Evolutionary conservation across 1,140 invertebrate species (phyloP).

Genomic region (Drosophila arizonae): DNA sequence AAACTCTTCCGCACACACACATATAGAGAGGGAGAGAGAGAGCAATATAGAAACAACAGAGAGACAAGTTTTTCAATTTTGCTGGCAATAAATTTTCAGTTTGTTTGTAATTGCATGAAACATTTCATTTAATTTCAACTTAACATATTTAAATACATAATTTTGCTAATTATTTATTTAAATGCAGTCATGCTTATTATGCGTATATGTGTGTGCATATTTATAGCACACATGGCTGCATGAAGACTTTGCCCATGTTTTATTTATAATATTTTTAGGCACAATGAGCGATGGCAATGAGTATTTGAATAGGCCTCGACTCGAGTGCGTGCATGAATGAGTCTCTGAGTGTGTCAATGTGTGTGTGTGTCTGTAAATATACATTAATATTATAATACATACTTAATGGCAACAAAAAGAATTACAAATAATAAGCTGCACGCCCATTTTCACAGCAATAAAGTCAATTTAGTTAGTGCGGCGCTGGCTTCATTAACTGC

Average conservation of each 20-base stretch:
- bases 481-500: conserved; percentile 72
- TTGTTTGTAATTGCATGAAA: conserved; percentile 41
- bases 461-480: conserved; percentile 74
- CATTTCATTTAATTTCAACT: conserved; percentile 70
- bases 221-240: conserved; percentile 43
- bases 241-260: conserved; percentile 58
- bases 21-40: background rate
- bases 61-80: conserved; percentile 32
- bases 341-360: background rate
- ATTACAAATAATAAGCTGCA: conserved; percentile 36
- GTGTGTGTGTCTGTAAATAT: conserved; percentile 53
- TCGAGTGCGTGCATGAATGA: background rate
- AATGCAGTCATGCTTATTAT: conserved; percentile 39
- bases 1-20: background rate
- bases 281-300: conserved; percentile 57
- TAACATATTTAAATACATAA: conserved; percentile 64
- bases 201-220: conserved; percentile 33
- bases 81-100: conserved; percentile 39
- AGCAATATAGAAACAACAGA: background rate
- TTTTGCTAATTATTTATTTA: conserved; percentile 72
- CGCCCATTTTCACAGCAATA: conserved; percentile 76
- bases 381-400: conserved; percentile 72
- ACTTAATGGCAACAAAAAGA: conserved; percentile 56
- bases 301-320: conserved; percentile 47
- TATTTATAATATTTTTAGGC: conserved; percentile 73